These are phyloP conservation scores for Pogonognathellus flavescens DNA, from an alignment of 1,140 invertebrate species.

Conservation along the genomic window DNA sequence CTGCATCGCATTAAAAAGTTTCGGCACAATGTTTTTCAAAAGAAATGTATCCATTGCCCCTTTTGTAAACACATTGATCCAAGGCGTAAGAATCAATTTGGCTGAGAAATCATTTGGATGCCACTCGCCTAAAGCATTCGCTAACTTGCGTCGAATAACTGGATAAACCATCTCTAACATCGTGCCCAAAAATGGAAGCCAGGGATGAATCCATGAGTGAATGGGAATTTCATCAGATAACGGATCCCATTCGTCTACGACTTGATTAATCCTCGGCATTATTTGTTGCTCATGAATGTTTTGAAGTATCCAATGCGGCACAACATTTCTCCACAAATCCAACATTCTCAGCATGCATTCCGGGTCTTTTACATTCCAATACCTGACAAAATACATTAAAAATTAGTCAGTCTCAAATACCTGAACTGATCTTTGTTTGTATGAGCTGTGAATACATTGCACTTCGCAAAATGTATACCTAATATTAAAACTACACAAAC, in stretches of 20 bases:
- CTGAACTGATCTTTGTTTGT: no score
- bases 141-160: constrained; percentile 88
- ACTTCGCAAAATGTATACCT: no score
- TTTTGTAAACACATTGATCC: constrained; percentile 87
- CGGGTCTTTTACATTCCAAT: constrained; percentile 80
- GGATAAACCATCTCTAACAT: constrained; percentile 89
- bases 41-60: constrained; percentile 88
- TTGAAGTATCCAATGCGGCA: constrained; percentile 87
- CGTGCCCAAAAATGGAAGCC: constrained; percentile 84
- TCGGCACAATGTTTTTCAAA: constrained; percentile 91
- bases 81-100: constrained; percentile 90
- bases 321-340: constrained; percentile 83
- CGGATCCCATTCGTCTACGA: constrained; percentile 94
- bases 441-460: no score
- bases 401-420: no score
- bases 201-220: constrained; percentile 97
- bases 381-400: not conserved
- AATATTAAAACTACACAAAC: no score
- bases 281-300: constrained; percentile 87
- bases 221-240: constrained; percentile 92
- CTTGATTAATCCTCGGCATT: constrained; percentile 82
- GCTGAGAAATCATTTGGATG: constrained; percentile 93
- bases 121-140: constrained; percentile 89
- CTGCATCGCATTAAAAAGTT: constrained; percentile 81
- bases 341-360: constrained; percentile 84